Evolutionary conservation across 2,888 invertebrate species (phyloP).

Genomic region (Cheiracanthium punctorium): DNA sequence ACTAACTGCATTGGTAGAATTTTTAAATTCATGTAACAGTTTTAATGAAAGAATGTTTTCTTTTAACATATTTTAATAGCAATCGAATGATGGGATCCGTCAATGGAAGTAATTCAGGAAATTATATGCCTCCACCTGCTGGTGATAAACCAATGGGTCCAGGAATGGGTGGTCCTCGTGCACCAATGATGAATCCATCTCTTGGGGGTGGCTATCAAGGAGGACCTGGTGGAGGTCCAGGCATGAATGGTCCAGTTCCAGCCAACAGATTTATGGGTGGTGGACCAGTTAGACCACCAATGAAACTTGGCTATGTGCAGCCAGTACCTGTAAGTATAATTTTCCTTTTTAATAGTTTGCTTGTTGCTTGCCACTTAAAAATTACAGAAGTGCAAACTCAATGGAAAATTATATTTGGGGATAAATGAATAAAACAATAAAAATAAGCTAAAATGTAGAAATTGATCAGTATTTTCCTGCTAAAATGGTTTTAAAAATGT

Average conservation of each 20-base stretch:
- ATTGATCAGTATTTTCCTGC: too few species aligned
- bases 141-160: slow-evolving; percentile 47
- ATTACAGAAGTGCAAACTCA: too few species aligned
- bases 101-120: slow-evolving; percentile 45
- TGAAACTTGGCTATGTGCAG: slow-evolving; percentile 29
- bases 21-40: neutral
- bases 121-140: slow-evolving; percentile 33
- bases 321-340: slow-evolving; percentile 59
- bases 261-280: slow-evolving; percentile 53
- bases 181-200: slow-evolving; percentile 37
- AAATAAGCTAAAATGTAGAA: too few species aligned
- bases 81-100: slow-evolving; percentile 43
- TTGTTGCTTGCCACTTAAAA: too few species aligned
- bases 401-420: too few species aligned
- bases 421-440: too few species aligned
- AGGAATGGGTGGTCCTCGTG: slow-evolving; percentile 43
- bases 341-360: too few species aligned
- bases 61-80: neutral
- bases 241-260: slow-evolving; percentile 56
- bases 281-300: slow-evolving; percentile 38
- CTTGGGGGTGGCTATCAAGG: slow-evolving; percentile 30
- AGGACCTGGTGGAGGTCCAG: slow-evolving; percentile 49
- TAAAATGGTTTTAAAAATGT: too few species aligned
- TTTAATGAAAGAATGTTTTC: neutral
- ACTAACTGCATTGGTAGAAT: too few species aligned